Conservation (phyloP, 2,888 invertebrate species). For the Ophonus ardosiacus region DNA sequence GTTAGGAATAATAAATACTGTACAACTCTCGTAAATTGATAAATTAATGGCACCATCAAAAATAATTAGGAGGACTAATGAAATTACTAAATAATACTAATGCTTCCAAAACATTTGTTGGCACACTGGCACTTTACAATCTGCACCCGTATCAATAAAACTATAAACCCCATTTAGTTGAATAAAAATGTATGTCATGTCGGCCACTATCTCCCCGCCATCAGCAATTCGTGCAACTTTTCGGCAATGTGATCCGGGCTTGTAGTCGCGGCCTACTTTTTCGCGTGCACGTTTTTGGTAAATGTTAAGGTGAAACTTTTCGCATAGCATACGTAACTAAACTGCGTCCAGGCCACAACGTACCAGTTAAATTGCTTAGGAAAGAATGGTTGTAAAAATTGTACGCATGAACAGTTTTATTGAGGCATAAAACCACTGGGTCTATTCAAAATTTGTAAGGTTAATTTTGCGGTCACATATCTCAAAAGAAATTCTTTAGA, state of each 20-base stretch:
- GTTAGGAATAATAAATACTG: too few species aligned
- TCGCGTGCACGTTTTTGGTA: constrained; percentile 56
- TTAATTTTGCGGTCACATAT: constrained; percentile 63
- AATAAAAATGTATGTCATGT: constrained; percentile 37
- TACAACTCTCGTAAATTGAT: too few species aligned
- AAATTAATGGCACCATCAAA: too few species aligned
- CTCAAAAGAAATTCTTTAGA: constrained; percentile 42
- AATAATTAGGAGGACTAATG: too few species aligned
- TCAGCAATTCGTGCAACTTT: constrained; percentile 27
- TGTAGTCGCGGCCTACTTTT: constrained; percentile 58
- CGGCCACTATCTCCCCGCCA: constrained; percentile 8
- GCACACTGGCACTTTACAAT: neutral
- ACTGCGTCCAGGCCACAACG: neutral
- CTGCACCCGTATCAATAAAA: constrained; percentile 36
- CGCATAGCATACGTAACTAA: constrained; percentile 50
- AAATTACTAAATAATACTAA: neutral
- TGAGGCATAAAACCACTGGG: constrained; percentile 50
- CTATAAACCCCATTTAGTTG: neutral
- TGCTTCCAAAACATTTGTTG: neutral
- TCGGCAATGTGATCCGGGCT: constrained; percentile 47
- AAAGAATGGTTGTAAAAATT: constrained; percentile 19
- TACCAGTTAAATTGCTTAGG: constrained; percentile 37
- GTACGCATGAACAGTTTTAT: constrained; percentile 50
- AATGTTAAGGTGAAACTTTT: constrained; percentile 62
- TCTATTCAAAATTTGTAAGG: constrained; percentile 61